Conservation (phyloP, 2,888 invertebrate species). For the Lingula anatina region DNA sequence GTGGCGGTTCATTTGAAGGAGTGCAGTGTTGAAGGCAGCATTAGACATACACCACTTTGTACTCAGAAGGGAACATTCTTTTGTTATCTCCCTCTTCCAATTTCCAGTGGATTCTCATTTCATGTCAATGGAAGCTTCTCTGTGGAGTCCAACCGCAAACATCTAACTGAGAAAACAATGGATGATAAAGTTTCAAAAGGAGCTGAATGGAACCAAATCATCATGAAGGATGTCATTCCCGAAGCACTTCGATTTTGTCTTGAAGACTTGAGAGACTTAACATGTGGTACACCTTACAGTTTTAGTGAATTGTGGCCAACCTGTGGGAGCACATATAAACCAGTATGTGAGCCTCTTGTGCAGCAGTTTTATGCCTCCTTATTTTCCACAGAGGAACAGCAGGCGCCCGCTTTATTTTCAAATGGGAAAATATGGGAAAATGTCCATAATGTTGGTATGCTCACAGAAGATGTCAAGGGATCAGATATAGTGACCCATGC, state of each 20-base stretch:
- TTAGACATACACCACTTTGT: background rate
- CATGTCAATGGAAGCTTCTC: conserved; percentile 43
- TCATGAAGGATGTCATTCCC: conserved; percentile 18
- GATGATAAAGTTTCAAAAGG: conserved; percentile 26
- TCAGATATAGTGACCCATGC: too few species aligned
- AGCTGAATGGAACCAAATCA: conserved; percentile 24
- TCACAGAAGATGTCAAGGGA: too few species aligned
- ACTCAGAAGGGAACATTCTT: conserved; percentile 23
- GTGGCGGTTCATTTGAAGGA: background rate
- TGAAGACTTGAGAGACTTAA: conserved; percentile 10
- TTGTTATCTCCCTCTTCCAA: conserved; percentile 40
- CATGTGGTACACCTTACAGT: background rate
- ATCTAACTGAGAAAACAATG: conserved; percentile 20
- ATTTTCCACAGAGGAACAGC: too few species aligned
- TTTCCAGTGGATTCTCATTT: conserved; percentile 26
- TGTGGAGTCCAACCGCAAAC: conserved; percentile 29
- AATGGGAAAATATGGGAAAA: too few species aligned
- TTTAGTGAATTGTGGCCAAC: conserved; percentile 7
- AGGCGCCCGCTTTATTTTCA: too few species aligned
- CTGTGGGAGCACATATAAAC: background rate
- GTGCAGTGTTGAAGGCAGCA: background rate
- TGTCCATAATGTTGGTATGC: too few species aligned
- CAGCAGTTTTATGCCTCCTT: too few species aligned
- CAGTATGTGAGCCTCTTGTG: too few species aligned
- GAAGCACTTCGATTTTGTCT: conserved; percentile 19